phyloP scores from a whole-genome alignment of 2,797 vertebrate species.

The Lutjanus campechanus region DNA sequence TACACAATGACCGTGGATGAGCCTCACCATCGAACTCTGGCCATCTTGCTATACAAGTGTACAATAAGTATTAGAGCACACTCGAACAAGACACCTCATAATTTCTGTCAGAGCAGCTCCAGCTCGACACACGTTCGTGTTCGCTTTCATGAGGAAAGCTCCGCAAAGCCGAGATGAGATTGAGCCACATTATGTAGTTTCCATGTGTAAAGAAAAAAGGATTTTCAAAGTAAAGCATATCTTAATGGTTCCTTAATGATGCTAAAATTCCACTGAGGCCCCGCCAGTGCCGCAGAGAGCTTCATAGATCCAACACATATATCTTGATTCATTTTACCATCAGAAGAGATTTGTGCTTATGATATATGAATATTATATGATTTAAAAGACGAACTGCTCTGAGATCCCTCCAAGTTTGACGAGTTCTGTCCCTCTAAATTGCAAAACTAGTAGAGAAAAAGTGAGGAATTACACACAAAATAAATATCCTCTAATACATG shows the following conservation, averaged over 20 bases:
- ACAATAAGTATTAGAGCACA: constrained; percentile 8
- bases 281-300: constrained; percentile 51
- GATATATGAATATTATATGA: constrained; percentile 9
- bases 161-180: constrained; percentile 18
- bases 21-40: constrained; percentile 14
- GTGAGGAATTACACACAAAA: background rate
- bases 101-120: constrained; percentile 37
- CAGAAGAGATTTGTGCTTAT: constrained; percentile 31
- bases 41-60: constrained; percentile 4
- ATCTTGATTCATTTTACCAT: constrained; percentile 34
- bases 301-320: constrained; percentile 46
- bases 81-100: constrained; percentile 29
- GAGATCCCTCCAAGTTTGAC: background rate
- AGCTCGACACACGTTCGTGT: background rate
- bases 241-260: constrained; percentile 70
- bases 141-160: background rate
- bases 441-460: background rate
- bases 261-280: constrained; percentile 61
- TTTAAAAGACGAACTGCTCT: constrained; percentile 18
- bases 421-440: background rate
- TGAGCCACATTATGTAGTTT: constrained; percentile 58
- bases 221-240: constrained; percentile 61
- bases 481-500: background rate
- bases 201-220: constrained; percentile 52
- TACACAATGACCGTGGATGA: background rate